phyloP scores from a whole-genome alignment of 2,888 invertebrate genomes.

The Zele albiditarsus region DNA sequence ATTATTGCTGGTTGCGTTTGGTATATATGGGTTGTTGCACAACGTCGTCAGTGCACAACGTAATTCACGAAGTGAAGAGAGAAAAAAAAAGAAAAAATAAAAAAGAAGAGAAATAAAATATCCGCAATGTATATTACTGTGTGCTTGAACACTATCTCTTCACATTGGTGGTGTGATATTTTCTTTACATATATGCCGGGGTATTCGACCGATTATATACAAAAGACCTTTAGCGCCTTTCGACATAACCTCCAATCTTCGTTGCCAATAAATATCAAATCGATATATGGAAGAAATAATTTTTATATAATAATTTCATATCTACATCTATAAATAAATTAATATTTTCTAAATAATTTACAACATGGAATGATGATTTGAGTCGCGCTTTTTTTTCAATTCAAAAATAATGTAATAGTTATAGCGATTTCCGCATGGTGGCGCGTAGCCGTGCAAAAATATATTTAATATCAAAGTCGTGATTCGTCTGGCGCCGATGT shows the following conservation, averaged over 20 bases:
- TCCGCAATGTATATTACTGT: conserved; percentile 16
- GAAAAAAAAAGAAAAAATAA: conserved; percentile 20
- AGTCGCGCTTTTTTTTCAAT: background rate
- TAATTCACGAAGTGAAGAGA: conserved; percentile 45
- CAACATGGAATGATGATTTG: no score
- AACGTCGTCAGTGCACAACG: conserved; percentile 44
- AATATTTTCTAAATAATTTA: no score
- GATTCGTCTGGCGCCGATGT: conserved; percentile 3
- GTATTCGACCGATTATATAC: conserved; percentile 26
- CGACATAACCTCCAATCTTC: background rate
- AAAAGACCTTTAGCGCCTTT: background rate
- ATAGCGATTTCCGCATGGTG: background rate
- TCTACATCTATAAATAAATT: no score
- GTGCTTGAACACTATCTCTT: conserved; percentile 20
- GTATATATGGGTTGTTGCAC: conserved; percentile 46
- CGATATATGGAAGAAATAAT: background rate
- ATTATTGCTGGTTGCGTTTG: background rate
- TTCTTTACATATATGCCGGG: background rate
- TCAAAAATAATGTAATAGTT: background rate
- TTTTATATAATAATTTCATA: background rate
- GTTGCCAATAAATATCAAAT: background rate
- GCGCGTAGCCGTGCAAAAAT: background rate
- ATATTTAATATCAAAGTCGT: background rate
- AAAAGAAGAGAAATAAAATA: background rate
- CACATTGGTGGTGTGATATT: background rate